Base-by-base conservation (phyloP, 2,113 vertebrate genomes). In the Puffinus mauretanicus region DNA sequence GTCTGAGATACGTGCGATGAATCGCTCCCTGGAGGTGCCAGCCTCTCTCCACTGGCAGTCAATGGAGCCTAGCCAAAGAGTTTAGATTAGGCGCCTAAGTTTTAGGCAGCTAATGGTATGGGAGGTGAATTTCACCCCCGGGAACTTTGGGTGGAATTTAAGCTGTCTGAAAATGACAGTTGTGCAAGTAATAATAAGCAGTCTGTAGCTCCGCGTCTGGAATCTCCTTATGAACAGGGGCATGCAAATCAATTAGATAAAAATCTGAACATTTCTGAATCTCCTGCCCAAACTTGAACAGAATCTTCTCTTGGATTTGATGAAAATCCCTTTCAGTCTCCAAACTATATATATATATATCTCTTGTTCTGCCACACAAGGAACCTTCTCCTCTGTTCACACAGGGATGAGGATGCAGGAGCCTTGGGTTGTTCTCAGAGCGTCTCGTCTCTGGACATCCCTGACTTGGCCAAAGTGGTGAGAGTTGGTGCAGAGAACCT, bases 161-260 rank as follows among this genome's bases (percentile, higher is more conserved):
- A 79, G 67, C 75, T 77, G 75, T 91, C 91, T 93, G 90, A 94
- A 97, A 85, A 95, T 94, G 93, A 93, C 81, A 97, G 93, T 96
- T 96, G 94, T 97, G 96, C 93, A 97, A 96, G 89, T 66, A 91
- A 38, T 88, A 92, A 97, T 93, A 90, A 96, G 96, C 72, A 94
- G 75, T 80, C 75, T 82, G 42, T 94, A 94, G 89, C 69, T 95
- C 93, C 71, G 66, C 0, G 60, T 95, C 95, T 97, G 93, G 91
- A 93, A 91, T 91, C 91, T 96, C 82, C 90, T 88, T 96, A 71
- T 83, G 93, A 97, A 94, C 71, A 88, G 60, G 96, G 58, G 78
- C 89, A 97, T 96, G 95, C 94, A 97, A 96, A 97, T 97, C 86
- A 91, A 80, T 96, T 76, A 96, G 96, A 95, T 97, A 96, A 90